Base-by-base conservation (phyloP, 2,113 vertebrate species). In the Xiphophorus couchianus region DNA sequence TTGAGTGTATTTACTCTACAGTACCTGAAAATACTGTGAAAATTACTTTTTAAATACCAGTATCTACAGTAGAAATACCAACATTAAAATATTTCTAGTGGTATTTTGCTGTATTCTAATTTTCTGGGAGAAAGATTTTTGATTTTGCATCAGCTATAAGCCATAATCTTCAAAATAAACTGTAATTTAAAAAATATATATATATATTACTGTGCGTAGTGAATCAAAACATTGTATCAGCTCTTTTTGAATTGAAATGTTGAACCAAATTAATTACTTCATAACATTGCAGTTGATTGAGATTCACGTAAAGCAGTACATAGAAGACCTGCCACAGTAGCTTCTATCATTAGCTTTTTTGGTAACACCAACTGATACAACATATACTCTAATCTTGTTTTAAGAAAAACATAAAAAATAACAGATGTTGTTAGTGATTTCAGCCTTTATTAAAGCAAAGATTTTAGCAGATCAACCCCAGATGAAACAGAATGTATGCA, bases 401-500 rank as follows among this genome's bases (percentile, higher is more conserved):
- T 17, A 22, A 48, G 48, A 60, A 66, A 42, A 64, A 3, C 60
- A 54, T 30, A 27, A 2, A 42, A 63, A 22, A 66, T 71, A 72
- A 77, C 42, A 27, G 6, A 84, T 68, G 37, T 60, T 75, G 48
- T 54, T 15, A 44, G 64, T 65, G 66, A 61, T 60, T 77, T 65
- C 31, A 33, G 7, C 27, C 11, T 58, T 17, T 7, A 68, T 70
- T 84, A 78, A 75, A 66, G 60, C 10, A 7, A 39, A 54, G 37
- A 63, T 82, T 66, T 66, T 54, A 73, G 73, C 51, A 74, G 66
- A 85, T 82, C 76, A 78, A 91, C 86, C 76, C 31, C 10, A 73
- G 76, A 83, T 88, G 63, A 86, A 83, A 90, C 85, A 80, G 77
- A 89, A 88, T 89, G 54, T 27, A 77, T 82, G 37, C 69, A 74